Evolutionary conservation across 2,888 invertebrate genomes (phyloP), one percentile per base, ranked within the genome.

Genomic region (Ecdyonurus torrentis): DNA sequence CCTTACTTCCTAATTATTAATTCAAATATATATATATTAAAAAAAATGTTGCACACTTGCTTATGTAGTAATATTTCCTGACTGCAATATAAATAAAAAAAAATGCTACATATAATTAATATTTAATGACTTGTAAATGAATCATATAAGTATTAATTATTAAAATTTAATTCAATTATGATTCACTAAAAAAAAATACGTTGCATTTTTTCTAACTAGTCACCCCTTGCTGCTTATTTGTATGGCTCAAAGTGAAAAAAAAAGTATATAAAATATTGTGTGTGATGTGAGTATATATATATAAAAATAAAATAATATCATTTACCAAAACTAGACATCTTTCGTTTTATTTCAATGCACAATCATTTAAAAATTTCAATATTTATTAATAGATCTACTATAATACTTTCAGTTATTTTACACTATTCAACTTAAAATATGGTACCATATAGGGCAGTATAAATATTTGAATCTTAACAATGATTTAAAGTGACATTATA

Each of bases 231-330:
- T 55, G 55, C 55, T 55, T 55, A 20, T 55, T 55, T 55, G 55
- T 55, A 55, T 55, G 55, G 55, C 55, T 55, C 55, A 55, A 55
- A 37, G 37, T 10, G 37, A 37, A 37, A 37, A 37, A 62, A 62
- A 60, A 62, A 58, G n/a, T n/a, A n/a, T n/a, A n/a, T n/a, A n/a
- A n/a, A n/a, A n/a, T n/a, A n/a, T n/a, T 62, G 25, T 62, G 62
- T 62, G 62, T 62, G 55, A 58, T 62, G 62, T 62, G 62, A 55
- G 62, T 55, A 62, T 62, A 55, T 62, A 62, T 55, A 58, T 62
- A 62, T 55, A 37, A 58, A 50, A 62, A 62, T 37, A 37, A 37
- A 37, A 37, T 37, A 10, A 37, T 37, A 37, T 37, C 37, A 37
- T 37, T 37, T 37, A 37, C 5, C 37, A 37, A 10, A 37, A 37